Percentiles rank a stretch among this genome's conserved stretches.
Conservation (phyloP, 1,140 invertebrate species). For the Agrilus planipennis region DNA sequence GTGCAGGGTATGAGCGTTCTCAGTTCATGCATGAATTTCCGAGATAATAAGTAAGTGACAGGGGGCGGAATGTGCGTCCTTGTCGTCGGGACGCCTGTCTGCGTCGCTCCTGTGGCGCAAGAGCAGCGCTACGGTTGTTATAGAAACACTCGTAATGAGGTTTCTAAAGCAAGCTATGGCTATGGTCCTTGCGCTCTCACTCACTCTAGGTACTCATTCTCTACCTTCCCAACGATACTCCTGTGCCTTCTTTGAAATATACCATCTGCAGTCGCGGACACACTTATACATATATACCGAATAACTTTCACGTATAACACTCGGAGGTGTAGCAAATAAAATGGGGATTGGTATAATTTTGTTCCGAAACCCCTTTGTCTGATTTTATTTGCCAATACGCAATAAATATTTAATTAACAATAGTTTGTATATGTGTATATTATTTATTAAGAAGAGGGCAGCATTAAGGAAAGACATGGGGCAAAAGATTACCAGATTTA, state of each 20-base stretch:
- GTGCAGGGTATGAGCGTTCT: constrained; percentile 11
- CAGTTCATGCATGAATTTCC: constrained; percentile 21
- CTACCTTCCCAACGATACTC: no score
- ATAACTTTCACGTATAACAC: constrained; percentile 6
- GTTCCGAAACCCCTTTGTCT: no score
- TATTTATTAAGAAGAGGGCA: no score
- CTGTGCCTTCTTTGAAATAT: constrained; percentile 11
- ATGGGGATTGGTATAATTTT: no score
- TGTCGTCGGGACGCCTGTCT: constrained; percentile 7
- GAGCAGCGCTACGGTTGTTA: constrained; percentile 23
- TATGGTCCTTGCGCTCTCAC: constrained; percentile 14
- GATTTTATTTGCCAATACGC: no score
- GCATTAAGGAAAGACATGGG: no score
- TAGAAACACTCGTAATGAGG: constrained; percentile 25
- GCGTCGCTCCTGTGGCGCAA: constrained; percentile 11
- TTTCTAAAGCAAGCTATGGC: constrained; percentile 19
- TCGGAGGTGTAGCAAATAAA: no score
- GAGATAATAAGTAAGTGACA: constrained; percentile 21
- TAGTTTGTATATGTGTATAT: no score
- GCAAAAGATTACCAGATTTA: no score
- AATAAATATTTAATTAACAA: no score
- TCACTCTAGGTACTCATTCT: no score
- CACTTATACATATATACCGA: constrained; percentile 4
- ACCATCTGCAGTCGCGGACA: constrained; percentile 12
- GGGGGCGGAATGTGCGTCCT: constrained; percentile 13